A percentile compares a stretch with the other conserved stretches of the same genome.
Conservation (phyloP, 2,113 vertebrate genomes). For the Egretta garzetta region DNA sequence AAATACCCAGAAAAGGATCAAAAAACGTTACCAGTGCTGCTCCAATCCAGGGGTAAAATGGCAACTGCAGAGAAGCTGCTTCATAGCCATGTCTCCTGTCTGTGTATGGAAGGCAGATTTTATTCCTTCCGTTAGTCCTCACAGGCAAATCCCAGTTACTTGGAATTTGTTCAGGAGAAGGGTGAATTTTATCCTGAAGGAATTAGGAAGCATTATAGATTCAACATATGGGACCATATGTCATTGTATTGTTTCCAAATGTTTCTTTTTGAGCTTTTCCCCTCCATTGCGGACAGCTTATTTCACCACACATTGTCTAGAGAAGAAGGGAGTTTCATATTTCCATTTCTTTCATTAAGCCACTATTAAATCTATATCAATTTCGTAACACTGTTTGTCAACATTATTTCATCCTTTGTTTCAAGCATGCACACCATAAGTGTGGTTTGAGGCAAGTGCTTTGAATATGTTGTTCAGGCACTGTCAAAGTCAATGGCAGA, state of each 20-base stretch:
- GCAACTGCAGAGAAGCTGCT: not conserved
- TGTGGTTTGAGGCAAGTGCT: slow-evolving; percentile 13
- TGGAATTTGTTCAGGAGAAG: slow-evolving; percentile 46
- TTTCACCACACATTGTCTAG: slow-evolving; percentile 32
- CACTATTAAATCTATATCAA: slow-evolving; percentile 35
- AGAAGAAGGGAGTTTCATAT: slow-evolving; percentile 25
- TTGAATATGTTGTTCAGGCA: slow-evolving; percentile 1
- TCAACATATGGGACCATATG: slow-evolving; percentile 53
- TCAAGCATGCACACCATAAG: not conserved
- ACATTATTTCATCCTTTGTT: slow-evolving; percentile 37
- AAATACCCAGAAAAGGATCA: not conserved
- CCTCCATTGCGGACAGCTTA: not conserved
- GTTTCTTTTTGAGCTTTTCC: slow-evolving; percentile 30
- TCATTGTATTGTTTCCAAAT: slow-evolving; percentile 63
- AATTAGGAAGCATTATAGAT: slow-evolving; percentile 24
- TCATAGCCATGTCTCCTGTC: not conserved
- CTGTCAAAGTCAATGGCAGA: not conserved
- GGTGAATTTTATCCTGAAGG: slow-evolving; percentile 21
- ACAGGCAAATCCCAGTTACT: not conserved
- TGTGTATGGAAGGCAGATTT: not conserved
- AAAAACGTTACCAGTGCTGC: not conserved
- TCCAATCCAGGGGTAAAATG: not conserved
- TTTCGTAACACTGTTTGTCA: slow-evolving; percentile 53
- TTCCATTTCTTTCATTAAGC: slow-evolving; percentile 30
- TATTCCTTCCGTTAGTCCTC: not conserved